phyloP scores from a whole-genome alignment of 2,888 invertebrate species.

The Aphidius colemani region DNA sequence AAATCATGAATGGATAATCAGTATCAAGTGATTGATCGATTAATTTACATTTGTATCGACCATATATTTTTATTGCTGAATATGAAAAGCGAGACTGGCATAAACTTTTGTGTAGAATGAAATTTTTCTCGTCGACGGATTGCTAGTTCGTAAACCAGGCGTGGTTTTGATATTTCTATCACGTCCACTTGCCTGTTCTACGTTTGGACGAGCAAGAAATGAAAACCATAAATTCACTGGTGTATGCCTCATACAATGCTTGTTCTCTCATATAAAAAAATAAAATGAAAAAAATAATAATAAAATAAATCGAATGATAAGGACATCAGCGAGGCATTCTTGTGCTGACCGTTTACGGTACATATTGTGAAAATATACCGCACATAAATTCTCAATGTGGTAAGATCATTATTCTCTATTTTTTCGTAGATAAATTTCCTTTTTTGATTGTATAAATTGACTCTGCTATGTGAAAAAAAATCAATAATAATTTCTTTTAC shows the following conservation, averaged over 20 bases:
- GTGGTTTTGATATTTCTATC: conserved; percentile 40
- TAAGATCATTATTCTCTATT: no score
- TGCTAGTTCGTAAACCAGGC: conserved; percentile 7
- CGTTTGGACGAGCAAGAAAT: conserved; percentile 43
- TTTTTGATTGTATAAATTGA: no score
- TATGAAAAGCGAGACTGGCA: no score
- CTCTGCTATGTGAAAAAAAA: no score
- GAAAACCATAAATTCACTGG: conserved; percentile 46
- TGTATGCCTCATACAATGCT: neutral
- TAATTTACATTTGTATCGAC: neutral
- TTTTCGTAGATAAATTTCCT: no score
- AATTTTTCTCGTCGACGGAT: conserved; percentile 5
- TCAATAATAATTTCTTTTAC: no score
- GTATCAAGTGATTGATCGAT: neutral
- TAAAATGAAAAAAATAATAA: no score
- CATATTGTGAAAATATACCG: no score
- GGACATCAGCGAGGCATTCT: conserved; percentile 14
- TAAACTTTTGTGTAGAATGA: no score
- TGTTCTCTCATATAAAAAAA: conserved; percentile 27
- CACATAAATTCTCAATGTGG: no score
- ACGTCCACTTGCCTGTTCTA: conserved; percentile 39
- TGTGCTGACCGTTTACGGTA: neutral
- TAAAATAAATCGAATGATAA: conserved; percentile 39
- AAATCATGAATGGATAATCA: no score
- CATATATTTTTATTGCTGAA: no score